Evolutionary conservation across 2,113 vertebrate genomes (phyloP).

Genomic region (Barbus barbus): DNA sequence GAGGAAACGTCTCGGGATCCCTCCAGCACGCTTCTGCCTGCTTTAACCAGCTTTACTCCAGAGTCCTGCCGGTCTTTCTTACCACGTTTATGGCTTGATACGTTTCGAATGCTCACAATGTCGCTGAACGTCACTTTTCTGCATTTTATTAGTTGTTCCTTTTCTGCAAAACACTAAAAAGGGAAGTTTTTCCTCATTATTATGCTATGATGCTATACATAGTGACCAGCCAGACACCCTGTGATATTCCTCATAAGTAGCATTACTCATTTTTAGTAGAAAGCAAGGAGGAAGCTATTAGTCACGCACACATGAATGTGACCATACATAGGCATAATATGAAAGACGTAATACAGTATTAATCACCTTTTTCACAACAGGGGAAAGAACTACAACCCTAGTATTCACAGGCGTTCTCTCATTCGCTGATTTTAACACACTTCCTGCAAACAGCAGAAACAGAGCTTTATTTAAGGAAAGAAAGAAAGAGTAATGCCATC

Average conservation of each 20-base stretch:
- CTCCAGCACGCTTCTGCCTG: not conserved
- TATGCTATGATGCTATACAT: too few relatives aligned
- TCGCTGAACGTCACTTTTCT: slow-evolving; percentile 66
- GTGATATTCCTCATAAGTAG: too few relatives aligned
- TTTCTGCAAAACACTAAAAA: slow-evolving; percentile 5
- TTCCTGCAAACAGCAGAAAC: slow-evolving; percentile 3
- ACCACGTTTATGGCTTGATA: not conserved
- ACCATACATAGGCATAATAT: too few relatives aligned
- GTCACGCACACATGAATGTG: too few relatives aligned
- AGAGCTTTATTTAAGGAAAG: too few relatives aligned
- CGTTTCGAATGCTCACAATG: slow-evolving; percentile 15
- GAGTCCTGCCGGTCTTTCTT: not conserved
- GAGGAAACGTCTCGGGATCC: not conserved
- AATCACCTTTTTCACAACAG: slow-evolving; percentile 41
- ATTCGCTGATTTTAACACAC: not conserved
- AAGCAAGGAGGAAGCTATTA: too few relatives aligned
- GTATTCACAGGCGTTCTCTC: slow-evolving; percentile 25
- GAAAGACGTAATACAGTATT: not conserved
- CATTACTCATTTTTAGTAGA: too few relatives aligned
- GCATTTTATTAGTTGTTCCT: slow-evolving; percentile 32
- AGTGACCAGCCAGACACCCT: too few relatives aligned
- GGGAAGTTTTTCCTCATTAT: not conserved
- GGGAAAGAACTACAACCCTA: not conserved
- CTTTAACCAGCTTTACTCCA: not conserved
- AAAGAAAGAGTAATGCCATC: too few relatives aligned